Base-by-base conservation (phyloP, 2,113 vertebrate genomes). In the Heloderma charlesbogerti region DNA sequence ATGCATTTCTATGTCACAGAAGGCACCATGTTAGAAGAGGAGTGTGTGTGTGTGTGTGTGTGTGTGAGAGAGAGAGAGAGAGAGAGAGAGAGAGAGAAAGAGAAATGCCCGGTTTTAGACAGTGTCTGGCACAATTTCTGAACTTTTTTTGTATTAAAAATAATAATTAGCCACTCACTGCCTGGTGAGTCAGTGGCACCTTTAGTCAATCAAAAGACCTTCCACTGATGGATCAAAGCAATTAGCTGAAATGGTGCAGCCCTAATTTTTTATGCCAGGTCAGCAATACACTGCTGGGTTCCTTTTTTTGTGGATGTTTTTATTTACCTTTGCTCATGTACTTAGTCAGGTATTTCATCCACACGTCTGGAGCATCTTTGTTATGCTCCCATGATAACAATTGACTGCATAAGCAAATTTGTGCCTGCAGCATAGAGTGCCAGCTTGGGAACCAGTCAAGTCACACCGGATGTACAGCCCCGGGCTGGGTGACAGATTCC, bases 331-430 rank as follows among this genome's bases (percentile, higher is more conserved):
- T 57, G 25, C 51, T 75, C 92, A 89, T 89, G 88, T 66, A 92
- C 95, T 96, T 92, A 92, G 93, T 96, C 93, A 94, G 78, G 51
- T 45, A 27, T 86, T 86, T 57, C 0, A 7, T 77, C 83, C 1
- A 81, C 90, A 93, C 86, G 90, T 74, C 80, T 91, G 48, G 43
- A 0, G 86, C 34, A 89, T 93, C 83, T 93, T 91, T 89, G 88
- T 87, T 92, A 86, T 86, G 80, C 69, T 93, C 93, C 66, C 81
- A 79, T 84, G 93, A 88, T 75, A 81, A 12, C 77, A 77, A 92
- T 92, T n/a, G 57, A 92, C 90, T 31, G 40, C 40, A 31, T 37
- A 72, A 89, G 94, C 89, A 60, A 90, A 89, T 90, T 85, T n/a
- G 0, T 88, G 94, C 93, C 92, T 0, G 0, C 89, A 94, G 94